Evolutionary conservation across 2,888 invertebrate genomes (phyloP).

Genomic region (Eremobia ochroleuca): DNA sequence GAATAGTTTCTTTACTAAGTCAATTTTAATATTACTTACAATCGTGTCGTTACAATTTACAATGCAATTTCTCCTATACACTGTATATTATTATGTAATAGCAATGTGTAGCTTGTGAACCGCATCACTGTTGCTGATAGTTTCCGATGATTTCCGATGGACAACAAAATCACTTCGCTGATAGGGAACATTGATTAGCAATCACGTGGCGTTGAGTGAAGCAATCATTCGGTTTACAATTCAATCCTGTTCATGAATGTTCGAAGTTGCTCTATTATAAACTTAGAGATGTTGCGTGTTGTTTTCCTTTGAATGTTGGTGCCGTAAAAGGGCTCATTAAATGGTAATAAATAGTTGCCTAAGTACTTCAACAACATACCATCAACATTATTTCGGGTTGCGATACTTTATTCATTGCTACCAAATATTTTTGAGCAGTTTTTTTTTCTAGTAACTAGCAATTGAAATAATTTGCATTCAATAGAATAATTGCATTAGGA

Average conservation of each 20-base stretch:
- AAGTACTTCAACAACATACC: background rate
- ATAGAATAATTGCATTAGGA: background rate
- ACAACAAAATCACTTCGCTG: slow-evolving; percentile 19
- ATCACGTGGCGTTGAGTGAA: slow-evolving; percentile 17
- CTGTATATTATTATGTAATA: background rate
- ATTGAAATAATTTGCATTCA: background rate
- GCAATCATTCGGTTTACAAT: slow-evolving; percentile 30
- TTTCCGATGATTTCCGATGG: slow-evolving; percentile 16
- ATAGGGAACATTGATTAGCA: slow-evolving; percentile 31
- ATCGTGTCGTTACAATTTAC: background rate
- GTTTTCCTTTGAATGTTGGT: background rate
- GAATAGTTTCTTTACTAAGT: background rate
- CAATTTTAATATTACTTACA: background rate
- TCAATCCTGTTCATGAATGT: background rate
- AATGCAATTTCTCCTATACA: background rate
- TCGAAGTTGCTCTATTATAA: background rate
- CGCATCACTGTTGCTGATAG: background rate
- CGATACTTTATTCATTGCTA: background rate
- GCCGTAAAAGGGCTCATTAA: too few species aligned
- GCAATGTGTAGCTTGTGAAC: background rate
- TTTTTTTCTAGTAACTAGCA: background rate
- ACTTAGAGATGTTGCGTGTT: background rate
- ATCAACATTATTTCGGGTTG: too few species aligned
- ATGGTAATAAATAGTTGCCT: background rate
- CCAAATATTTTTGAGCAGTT: background rate